Base-by-base conservation (phyloP, 2,888 invertebrate species). In the Stenolophus ochropezus region DNA sequence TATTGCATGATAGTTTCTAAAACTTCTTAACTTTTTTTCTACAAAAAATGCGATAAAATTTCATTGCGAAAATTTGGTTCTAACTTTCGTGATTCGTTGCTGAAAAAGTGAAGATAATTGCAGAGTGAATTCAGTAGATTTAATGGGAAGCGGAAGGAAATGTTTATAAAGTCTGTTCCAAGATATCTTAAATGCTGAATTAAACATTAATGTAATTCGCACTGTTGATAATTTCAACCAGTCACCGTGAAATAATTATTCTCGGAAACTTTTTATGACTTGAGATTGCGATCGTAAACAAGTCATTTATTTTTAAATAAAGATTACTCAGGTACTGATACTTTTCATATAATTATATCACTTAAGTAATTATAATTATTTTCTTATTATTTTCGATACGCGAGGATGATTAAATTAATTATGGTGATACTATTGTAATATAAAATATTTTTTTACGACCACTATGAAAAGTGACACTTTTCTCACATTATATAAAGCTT, bases 1-100 rank as follows among this genome's bases (percentile, higher is more conserved):
- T 61, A 61, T 61, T 61, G 23, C 61, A 25, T 61, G 25, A 61
- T 23, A 61, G n/a, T 61, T 61, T 61, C 61, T 61, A 61, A 61
- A 21, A 61, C 21, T 61, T 61, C 25, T 61, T 61, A n/a, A 4
- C 20, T 14, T 4, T 25, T 58, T 3, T 25, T 61, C 3, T 21
- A 4, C 25, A 61, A 61, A 61, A 61, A 61, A 61, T 25, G 5
- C 1, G n/a, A 61, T 61, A 61, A 23, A 23, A 61, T 61, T 61
- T 61, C 25, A 58, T 58, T 58, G 23, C 56, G 20, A 58, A 53
- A 58, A 58, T 58, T 21, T 20, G 11, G 20, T 11, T 18, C 53
- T 53, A n/a, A 61, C 23, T 61, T 11, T 21, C 21, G 21, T 61
- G 14, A 25, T n/a, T n/a, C 4, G 25, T 23, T 61, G 23, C 4